Base-by-base conservation (phyloP, 2,797 vertebrate genomes). In the Chaenodraco wilsoni region DNA sequence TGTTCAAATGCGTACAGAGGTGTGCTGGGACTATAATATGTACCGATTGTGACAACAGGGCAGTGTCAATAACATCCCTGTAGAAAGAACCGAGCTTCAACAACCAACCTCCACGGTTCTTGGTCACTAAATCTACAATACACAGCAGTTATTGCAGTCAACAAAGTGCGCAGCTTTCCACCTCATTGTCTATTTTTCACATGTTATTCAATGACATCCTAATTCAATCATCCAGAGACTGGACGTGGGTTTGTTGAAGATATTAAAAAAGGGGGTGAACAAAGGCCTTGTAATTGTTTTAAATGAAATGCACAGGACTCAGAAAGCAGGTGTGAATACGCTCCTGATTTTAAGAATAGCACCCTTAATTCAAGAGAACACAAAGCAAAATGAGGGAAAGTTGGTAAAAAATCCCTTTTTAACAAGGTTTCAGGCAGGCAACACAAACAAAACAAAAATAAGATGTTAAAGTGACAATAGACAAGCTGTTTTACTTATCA, bases 311-410 rank as follows among this genome's bases (percentile, higher is more conserved):
- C 19, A 63, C 65, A 37, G 65, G 73, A 81, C 69, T 21, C 49
- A 60, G 48, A 65, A 69, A 79, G 52, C n/a, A 50, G 57, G 33
- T 55, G 59, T 72, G 77, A 59, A 76, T 65, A 46, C 78, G 54
- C 48, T 69, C 57, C 83, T 31, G 58, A 60, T 62, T 72, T 65
- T 49, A 70, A 80, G 69, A 84, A 76, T 79, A 91, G 86, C 84
- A 91, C 74, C 84, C 76, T 86, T 60, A 65, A 68, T 75, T 69
- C 66, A 75, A 57, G 59, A 62, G 50, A 76, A 82, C 50, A 58
- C 27, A 59, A 7, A 74, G 55, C 19, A 41, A 54, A 19, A 70
- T 43, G 65, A 44, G 33, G 27, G 74, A 59, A 14, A 65, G 23
- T 72, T 16, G 41, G 31, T 8, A 55, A 45, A 45, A 45, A 45